Evolutionary conservation across 2,888 invertebrate species (phyloP).

Genomic region (Brachyopa scutellaris): DNA sequence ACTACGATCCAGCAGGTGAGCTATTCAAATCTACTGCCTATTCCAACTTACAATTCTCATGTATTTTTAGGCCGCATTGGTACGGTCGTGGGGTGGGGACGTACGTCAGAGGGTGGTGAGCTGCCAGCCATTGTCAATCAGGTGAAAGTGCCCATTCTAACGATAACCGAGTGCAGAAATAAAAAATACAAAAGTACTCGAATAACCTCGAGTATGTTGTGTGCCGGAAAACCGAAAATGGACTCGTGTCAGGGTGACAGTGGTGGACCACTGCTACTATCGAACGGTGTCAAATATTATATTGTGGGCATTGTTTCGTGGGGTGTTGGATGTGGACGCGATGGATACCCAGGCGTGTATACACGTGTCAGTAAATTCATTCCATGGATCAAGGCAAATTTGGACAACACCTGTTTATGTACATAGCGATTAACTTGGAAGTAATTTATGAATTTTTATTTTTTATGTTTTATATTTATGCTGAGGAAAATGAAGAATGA

Average conservation of each 20-base stretch:
- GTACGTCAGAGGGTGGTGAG: constrained; percentile 91
- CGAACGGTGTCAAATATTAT: constrained; percentile 89
- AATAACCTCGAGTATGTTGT: constrained; percentile 92
- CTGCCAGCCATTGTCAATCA: constrained; percentile 91
- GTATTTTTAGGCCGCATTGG: constrained; percentile 83
- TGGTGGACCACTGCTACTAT: constrained; percentile 90
- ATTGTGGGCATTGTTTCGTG: constrained; percentile 93
- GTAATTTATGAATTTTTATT: constrained; percentile 28
- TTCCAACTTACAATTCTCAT: too few species aligned
- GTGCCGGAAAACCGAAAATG: constrained; percentile 90
- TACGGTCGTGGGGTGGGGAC: constrained; percentile 93
- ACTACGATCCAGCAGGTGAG: constrained; percentile 84
- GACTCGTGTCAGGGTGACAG: constrained; percentile 96
- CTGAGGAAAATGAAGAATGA: constrained; percentile 34
- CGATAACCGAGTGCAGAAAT: constrained; percentile 89
- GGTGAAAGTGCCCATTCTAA: constrained; percentile 92
- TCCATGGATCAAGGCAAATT: constrained; percentile 89
- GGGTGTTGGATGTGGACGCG: constrained; percentile 86
- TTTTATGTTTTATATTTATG: constrained; percentile 54
- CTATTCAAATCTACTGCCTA: too few species aligned
- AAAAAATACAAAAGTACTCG: constrained; percentile 92
- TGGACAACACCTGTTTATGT: constrained; percentile 89
- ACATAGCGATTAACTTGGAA: constrained; percentile 75
- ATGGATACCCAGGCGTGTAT: constrained; percentile 83
- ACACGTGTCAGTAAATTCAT: constrained; percentile 82